Evolutionary conservation across 2,888 invertebrate species (phyloP), one percentile per base, ranked within the genome.

Genomic region (Flexamia atlantica): DNA sequence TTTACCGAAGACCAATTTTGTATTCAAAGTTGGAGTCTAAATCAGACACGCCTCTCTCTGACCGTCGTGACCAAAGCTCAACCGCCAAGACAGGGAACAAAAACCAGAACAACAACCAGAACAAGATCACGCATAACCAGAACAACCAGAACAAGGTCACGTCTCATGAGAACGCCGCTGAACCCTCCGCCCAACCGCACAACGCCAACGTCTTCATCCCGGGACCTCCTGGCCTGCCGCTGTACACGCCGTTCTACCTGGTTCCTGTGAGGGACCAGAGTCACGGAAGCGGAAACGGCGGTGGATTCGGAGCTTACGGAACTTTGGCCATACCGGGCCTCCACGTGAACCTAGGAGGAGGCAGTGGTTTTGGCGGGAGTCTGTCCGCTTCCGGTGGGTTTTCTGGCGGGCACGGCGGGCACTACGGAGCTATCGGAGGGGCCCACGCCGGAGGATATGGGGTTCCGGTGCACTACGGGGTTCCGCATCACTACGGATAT

Each of bases 1-100:
- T 28, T 17, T 30, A 64, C 64, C 64, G 30, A 64, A 64, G 64
- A 17, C 53, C 53, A 53, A 64, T 64, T 14, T 28, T 30, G 5
- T 28, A 17, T 14, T 64, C 64, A 1, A 25, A 30, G 14, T 30
- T 28, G 17, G 14, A 50, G 3, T 5, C 20, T 3, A 57, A 46
- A 9, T 17, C 46, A 46, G 46, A 46, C 7, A 3, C 12, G 7
- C 3, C 12, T 10, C 46, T 46, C 4, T 14, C 46, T 12, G 46
- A 12, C 4, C 46, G 46, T 17, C 46, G 14, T 46, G 46, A 46
- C 12, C 64, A 64, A 2, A 28, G 28, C 5, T 64, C 53, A 2
- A 23, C 28, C 1, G 64, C 14, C 1, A 64, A 64, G 28, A 64
- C 28, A 17, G 64, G 30, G 14, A 64, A 14, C 28, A 12, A 28